Base-by-base conservation (phyloP, 2,113 vertebrate genomes). In the Mesoclemmys tuberculata region DNA sequence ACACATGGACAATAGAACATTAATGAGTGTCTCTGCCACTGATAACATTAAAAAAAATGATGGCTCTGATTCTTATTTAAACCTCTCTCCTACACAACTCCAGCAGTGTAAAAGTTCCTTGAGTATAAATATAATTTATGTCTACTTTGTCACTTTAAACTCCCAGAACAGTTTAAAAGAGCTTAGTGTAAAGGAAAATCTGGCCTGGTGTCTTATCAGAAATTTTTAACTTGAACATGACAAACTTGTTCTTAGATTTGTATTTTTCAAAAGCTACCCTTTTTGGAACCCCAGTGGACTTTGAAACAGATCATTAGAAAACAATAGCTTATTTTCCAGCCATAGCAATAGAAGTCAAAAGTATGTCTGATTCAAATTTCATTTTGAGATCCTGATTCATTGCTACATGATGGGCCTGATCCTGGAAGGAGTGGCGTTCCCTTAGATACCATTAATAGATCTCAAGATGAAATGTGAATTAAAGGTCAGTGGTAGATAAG, bases 351-450 rank as follows among this genome's bases (percentile, higher is more conserved):
- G 5, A 56, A 88, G 41, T 58, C 29, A 88, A 86, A 74, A 56
- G 2, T 0, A 0, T 1, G 3, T 84, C 26, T 44, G 5, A 0
- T 1, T 2, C 5, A n/a, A 83, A 83, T 90, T 92, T 68, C 80
- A 0, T 51, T 85, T 93, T 9, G 78, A 46, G 61, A 89, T 81
- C 78, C 51, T 75, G 41, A 92, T 78, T 91, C 49, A 71, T 12
- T 27, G 24, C 10, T 27, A 41, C 80, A 85, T 29, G 80, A 85
- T 48, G 84, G 82, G 41, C 35, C 88, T n/a, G 11, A 44, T 87
- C 88, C 31, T 49, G 84, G 31, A 18, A 80, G 81, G 84, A 79
- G 85, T 19, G 8, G 44, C 85, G 52, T 29, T 26, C 44, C 29
- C 78, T 88, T 41, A 82, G 96, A 80, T 93, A 71, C 19, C 3